Evolutionary conservation across 2,113 vertebrate species (phyloP).

Genomic region (Patagioenas fasciata): DNA sequence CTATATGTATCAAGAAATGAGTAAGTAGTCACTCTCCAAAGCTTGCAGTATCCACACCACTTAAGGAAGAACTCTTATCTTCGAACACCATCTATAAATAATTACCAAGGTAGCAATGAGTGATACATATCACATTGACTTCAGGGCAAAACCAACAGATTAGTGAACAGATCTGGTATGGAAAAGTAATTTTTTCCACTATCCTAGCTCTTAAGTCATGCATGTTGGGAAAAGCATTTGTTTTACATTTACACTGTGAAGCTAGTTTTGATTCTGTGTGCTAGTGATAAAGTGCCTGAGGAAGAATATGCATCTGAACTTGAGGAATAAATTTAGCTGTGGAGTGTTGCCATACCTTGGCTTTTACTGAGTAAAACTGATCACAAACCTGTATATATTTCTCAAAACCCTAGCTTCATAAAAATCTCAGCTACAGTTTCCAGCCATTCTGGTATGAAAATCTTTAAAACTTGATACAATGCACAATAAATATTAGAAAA

Average conservation of each 20-base stretch:
- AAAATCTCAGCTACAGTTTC: not conserved
- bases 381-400: not conserved
- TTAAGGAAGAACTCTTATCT: not conserved
- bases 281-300: not conserved
- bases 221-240: not conserved
- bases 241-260: not conserved
- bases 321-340: not conserved
- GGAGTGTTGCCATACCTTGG: not conserved
- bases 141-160: not conserved
- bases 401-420: not conserved
- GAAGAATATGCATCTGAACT: not conserved
- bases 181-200: not conserved
- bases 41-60: not conserved
- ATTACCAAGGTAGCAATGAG: not conserved
- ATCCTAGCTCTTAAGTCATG: not conserved
- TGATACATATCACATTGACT: not conserved
- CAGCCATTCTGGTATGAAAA: not conserved
- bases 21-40: not conserved
- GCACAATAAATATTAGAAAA: not conserved
- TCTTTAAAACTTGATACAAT: not conserved
- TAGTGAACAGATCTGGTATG: not conserved
- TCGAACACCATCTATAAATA: not conserved
- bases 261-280: not conserved
- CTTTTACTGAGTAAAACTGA: not conserved
- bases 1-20: not conserved